phyloP scores from a whole-genome alignment of 2,797 vertebrate genomes.

The Nasua narica region DNA sequence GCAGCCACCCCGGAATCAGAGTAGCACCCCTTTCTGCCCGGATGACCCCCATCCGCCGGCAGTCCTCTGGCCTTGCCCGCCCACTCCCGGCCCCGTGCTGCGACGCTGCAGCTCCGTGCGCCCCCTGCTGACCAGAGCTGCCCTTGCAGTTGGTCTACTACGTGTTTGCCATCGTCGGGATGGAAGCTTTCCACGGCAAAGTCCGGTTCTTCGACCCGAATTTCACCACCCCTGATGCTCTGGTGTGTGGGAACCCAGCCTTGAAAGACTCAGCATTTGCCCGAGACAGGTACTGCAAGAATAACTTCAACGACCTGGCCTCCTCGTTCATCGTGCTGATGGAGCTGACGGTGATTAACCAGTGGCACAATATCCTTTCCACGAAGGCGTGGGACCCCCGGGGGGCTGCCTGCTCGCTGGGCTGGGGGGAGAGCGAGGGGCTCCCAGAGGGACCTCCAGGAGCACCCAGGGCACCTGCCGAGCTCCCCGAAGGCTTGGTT shows the following conservation, averaged over 20 bases:
- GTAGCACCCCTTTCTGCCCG: rapidly evolving
- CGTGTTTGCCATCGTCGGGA: conserved; percentile 93
- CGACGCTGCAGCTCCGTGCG: neutral
- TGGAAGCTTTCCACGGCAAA: conserved; percentile 93
- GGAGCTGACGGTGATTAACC: conserved; percentile 96
- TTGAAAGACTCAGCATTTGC: conserved; percentile 88
- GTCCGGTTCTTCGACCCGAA: conserved; percentile 83
- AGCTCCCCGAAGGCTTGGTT: neutral
- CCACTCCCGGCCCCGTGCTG: rapidly evolving
- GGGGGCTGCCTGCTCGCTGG: neutral
- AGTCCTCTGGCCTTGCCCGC: neutral
- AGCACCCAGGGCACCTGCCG: rapidly evolving
- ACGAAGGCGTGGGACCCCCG: rapidly evolving
- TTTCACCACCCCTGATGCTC: conserved; percentile 65
- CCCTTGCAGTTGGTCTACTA: conserved; percentile 92
- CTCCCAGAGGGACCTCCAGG: neutral
- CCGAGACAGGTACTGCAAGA: conserved; percentile 91
- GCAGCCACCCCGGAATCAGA: neutral
- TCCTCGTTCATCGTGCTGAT: conserved; percentile 90
- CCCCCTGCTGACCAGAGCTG: neutral
- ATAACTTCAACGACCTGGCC: conserved; percentile 93
- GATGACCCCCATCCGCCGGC: rapidly evolving
- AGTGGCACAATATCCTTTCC: conserved; percentile 97
- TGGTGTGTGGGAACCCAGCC: conserved; percentile 88
- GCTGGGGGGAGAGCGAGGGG: rapidly evolving